These are phyloP conservation scores for Macrobrachium nipponense DNA, from an alignment of 1,140 invertebrate genomes.

Conservation along the genomic window DNA sequence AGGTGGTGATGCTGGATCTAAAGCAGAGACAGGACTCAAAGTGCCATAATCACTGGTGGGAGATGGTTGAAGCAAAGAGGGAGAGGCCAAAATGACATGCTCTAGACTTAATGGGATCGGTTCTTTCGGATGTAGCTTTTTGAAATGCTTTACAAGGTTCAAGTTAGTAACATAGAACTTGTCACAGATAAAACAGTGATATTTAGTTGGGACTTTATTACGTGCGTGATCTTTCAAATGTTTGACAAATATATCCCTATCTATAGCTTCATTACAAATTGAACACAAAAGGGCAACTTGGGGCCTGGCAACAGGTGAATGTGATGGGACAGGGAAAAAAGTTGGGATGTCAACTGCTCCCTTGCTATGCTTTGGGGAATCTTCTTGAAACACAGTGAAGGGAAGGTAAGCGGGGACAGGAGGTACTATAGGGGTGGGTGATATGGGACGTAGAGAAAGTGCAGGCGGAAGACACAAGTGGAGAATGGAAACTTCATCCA, in stretches of 20 bases:
- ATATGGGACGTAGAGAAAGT: conserved; percentile 32
- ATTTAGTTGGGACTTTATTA: conserved; percentile 8
- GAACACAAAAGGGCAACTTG: conserved; percentile 32
- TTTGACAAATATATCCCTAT: conserved; percentile 65
- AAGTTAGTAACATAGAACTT: conserved; percentile 35
- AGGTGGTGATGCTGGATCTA: conserved; percentile 14
- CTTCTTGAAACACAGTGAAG: conserved; percentile 40
- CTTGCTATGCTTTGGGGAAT: not conserved
- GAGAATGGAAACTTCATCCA: conserved; percentile 45
- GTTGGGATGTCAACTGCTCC: not conserved
- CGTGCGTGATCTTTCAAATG: conserved; percentile 15
- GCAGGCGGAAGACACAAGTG: conserved; percentile 38
- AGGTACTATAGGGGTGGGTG: conserved; percentile 36
- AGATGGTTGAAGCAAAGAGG: conserved; percentile 15
- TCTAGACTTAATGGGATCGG: not conserved
- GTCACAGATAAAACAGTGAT: conserved; percentile 43
- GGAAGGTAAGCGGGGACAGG: conserved; percentile 41
- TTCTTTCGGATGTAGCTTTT: conserved; percentile 32
- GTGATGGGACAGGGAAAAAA: conserved; percentile 21
- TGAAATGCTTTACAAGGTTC: conserved; percentile 43
- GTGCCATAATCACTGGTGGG: conserved; percentile 52
- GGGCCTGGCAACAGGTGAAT: not conserved
- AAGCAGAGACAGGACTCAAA: conserved; percentile 32
- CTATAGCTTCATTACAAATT: conserved; percentile 51
- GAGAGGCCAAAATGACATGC: not conserved